Evolutionary conservation across 1,140 invertebrate genomes (phyloP).

Genomic region (Euura saliciscinereae): DNA sequence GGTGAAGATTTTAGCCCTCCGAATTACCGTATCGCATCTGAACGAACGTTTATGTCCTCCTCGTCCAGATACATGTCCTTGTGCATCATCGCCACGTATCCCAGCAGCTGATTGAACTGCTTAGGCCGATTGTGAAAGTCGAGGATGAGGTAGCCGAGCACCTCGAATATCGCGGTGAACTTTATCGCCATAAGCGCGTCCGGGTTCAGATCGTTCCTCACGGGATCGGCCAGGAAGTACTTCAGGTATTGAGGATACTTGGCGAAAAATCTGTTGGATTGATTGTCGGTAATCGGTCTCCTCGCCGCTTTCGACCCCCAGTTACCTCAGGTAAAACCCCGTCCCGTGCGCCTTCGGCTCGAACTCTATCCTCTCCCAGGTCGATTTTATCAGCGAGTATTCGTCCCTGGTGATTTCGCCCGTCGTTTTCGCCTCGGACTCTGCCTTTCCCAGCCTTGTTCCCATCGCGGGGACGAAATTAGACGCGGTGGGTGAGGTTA

Average conservation of each 20-base stretch:
- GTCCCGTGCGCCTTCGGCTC: conserved; percentile 38
- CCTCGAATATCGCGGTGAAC: conserved; percentile 36
- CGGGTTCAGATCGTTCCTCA: conserved; percentile 26
- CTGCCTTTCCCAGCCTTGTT: not conserved
- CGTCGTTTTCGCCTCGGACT: not conserved
- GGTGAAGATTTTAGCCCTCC: not conserved
- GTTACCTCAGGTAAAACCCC: conserved; percentile 33
- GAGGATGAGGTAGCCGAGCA: conserved; percentile 37
- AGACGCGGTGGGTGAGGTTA: not conserved
- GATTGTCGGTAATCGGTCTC: no score
- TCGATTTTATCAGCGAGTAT: conserved; percentile 29
- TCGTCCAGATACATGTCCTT: conserved; percentile 40
- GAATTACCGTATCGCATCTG: not conserved
- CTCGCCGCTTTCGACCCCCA: not conserved
- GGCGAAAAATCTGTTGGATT: conserved; percentile 31
- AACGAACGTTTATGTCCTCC: conserved; percentile 34
- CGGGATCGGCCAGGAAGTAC: conserved; percentile 34
- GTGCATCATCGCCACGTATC: conserved; percentile 44
- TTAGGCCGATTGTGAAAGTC: conserved; percentile 38
- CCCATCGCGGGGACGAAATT: not conserved
- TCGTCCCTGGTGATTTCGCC: conserved; percentile 27
- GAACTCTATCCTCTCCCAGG: conserved; percentile 34
- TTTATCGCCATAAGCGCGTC: conserved; percentile 29
- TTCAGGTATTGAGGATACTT: conserved; percentile 36
- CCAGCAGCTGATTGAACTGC: conserved; percentile 35